phyloP scores from a whole-genome alignment of 2,113 vertebrate species.

The Caranx ignobilis region DNA sequence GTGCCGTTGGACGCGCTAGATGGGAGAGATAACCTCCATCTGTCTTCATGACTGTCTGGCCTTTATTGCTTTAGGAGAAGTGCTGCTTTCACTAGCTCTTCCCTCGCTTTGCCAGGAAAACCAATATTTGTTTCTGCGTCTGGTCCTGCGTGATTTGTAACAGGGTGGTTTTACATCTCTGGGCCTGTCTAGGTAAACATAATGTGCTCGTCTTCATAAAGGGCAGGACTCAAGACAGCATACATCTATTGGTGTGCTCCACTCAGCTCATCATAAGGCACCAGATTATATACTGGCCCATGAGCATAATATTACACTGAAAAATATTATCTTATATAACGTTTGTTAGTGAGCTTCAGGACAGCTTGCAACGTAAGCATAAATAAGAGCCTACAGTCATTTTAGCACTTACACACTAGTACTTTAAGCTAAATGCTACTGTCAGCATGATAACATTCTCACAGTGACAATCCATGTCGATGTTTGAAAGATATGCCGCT shows the following conservation, averaged over 20 bases:
- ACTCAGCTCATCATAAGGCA: conserved; percentile 13
- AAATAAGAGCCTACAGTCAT: not conserved
- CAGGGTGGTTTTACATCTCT: conserved; percentile 29
- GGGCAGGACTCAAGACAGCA: not conserved
- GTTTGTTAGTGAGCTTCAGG: conserved; percentile 2
- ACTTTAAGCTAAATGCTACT: not conserved
- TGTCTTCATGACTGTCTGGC: conserved; percentile 80
- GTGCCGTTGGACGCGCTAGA: conserved; percentile 41
- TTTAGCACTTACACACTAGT: not conserved
- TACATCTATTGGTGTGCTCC: not conserved
- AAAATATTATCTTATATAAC: not conserved
- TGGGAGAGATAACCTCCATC: conserved; percentile 74
- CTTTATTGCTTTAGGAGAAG: conserved; percentile 76
- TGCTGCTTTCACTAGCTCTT: conserved; percentile 53
- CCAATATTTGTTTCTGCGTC: conserved; percentile 61
- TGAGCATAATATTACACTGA: not conserved
- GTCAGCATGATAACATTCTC: no score
- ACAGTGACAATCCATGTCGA: no score
- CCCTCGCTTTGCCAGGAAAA: conserved; percentile 47
- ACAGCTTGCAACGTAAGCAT: not conserved
- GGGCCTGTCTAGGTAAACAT: conserved; percentile 20
- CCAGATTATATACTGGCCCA: not conserved
- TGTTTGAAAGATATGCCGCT: no score
- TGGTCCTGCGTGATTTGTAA: conserved; percentile 44
- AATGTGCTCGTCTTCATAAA: conserved; percentile 5